Evolutionary conservation across 2,113 vertebrate genomes (phyloP).

Genomic region (Hemibagrus wyckioides): DNA sequence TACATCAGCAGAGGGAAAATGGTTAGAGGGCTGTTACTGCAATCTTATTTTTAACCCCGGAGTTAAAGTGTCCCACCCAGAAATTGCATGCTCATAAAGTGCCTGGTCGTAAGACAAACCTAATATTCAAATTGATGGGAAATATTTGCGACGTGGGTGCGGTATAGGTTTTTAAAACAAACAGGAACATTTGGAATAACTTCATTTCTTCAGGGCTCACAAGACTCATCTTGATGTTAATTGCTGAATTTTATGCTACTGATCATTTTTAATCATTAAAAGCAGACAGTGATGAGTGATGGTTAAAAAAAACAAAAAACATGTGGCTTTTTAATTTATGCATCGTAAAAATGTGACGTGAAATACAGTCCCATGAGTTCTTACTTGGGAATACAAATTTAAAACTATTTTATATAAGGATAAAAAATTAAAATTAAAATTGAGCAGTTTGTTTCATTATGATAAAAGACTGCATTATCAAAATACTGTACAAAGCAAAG

Average conservation of each 20-base stretch:
- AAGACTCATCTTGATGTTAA: slow-evolving; percentile 35
- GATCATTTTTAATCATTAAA: slow-evolving; percentile 29
- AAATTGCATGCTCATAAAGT: not conserved
- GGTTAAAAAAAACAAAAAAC: not conserved
- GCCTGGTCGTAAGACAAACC: slow-evolving; percentile 18
- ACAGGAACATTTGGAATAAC: slow-evolving; percentile 44
- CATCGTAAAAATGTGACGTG: not conserved
- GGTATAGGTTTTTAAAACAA: slow-evolving; percentile 49
- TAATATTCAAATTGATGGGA: slow-evolving; percentile 40
- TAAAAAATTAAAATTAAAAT: not conserved
- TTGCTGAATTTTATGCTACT: slow-evolving; percentile 20
- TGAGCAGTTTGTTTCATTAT: not conserved
- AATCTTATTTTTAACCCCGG: slow-evolving; percentile 5
- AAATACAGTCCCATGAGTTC: not conserved
- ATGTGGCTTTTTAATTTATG: not conserved
- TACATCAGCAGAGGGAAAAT: slow-evolving; percentile 17
- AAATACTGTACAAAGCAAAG: not conserved
- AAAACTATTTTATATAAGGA: not conserved
- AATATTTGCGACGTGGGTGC: slow-evolving; percentile 40
- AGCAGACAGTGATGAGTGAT: not conserved
- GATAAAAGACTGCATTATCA: not conserved
- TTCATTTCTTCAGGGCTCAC: slow-evolving; percentile 33
- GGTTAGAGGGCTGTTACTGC: slow-evolving; percentile 18
- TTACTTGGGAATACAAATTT: not conserved
- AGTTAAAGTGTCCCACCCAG: slow-evolving; percentile 27